Evolutionary conservation across 2,888 invertebrate species (phyloP), one percentile per base, ranked within the genome.

Genomic region (Philaethria dido): DNA sequence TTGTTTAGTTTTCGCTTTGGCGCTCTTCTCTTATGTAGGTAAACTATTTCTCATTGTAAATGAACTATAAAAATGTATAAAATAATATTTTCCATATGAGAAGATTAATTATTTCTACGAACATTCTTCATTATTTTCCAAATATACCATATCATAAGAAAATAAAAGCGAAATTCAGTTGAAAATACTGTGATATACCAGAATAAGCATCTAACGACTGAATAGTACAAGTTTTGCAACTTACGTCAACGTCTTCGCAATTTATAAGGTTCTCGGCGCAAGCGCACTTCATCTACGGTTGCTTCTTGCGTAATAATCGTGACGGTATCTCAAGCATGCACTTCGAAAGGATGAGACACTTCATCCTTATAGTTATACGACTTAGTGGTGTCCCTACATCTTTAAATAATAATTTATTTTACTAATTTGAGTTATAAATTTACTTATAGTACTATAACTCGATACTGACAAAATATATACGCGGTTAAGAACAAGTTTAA

Each of bases 1-100:
- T 78, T 77, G 75, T 77, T 77, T 75, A 72, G 70, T 72, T 70
- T 72, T 67, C 75, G 78, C 72, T 77, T 72, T 73, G 68, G 68
- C 78, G 76, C 78, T 73, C 74, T 72, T 52, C 42, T 29, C 14
- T 66, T 50, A 73, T 68, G 66, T 45, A 48, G 44, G 48, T 64
- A 22, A 25, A 0, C 63, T 67, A 36, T 65, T 61, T 69, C 57
- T 50, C 13, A 9, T 18, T 42, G 18, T 9, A 57, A 57, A 57
- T 57, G 22, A 42, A 42, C n/a, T 57, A 42, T n/a, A 42, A 16
- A 39, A 57, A 42, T 3, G 2, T 20, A 14, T 20, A 18, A 33
- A 33, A 29, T 33, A 54, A 16, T 16, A 16, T 50, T n/a, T 3
- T 29, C 25, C 3, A 8, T 29, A 8, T 3, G n/a, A 3, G 25